Conservation (phyloP, 2,888 invertebrate species). For the Agonopterix alstromeriana region DNA sequence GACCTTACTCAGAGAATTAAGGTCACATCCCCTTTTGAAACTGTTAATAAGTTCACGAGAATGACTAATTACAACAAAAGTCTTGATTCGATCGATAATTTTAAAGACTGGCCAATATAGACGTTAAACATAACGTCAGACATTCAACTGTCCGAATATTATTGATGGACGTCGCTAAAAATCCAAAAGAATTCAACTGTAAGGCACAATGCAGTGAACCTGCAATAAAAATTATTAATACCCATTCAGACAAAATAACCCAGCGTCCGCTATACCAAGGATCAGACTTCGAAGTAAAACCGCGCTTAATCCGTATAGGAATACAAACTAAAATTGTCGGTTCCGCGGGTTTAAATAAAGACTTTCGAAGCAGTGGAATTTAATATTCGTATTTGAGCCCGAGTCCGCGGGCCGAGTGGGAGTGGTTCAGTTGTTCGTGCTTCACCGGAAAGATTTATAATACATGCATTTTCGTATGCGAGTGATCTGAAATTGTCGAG, state of each 20-base stretch:
- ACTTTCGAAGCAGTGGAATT: slow-evolving; percentile 64
- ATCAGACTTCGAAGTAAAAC: slow-evolving; percentile 25
- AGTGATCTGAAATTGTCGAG: slow-evolving; percentile 74
- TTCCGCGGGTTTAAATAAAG: slow-evolving; percentile 56
- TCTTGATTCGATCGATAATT: slow-evolving; percentile 51
- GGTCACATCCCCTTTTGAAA: neutral
- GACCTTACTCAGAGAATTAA: too few relatives aligned
- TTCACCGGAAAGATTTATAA: slow-evolving; percentile 77
- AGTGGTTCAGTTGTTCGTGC: slow-evolving; percentile 69
- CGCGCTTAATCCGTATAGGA: slow-evolving; percentile 40
- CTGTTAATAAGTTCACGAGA: slow-evolving; percentile 3
- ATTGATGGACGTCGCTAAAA: slow-evolving; percentile 68
- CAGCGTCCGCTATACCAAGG: slow-evolving; percentile 26
- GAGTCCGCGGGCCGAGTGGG: slow-evolving; percentile 63
- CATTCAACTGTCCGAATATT: slow-evolving; percentile 65
- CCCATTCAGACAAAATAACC: slow-evolving; percentile 53
- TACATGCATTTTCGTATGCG: slow-evolving; percentile 73
- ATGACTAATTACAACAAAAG: slow-evolving; percentile 39
- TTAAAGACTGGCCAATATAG: slow-evolving; percentile 50
- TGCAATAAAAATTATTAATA: slow-evolving; percentile 73
- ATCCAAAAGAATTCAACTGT: slow-evolving; percentile 43
- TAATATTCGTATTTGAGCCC: slow-evolving; percentile 68
- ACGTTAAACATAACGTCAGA: slow-evolving; percentile 48
- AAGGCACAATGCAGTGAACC: slow-evolving; percentile 61
- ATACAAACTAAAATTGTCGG: slow-evolving; percentile 59